Conservation (phyloP, 1,140 invertebrate species). For the Cephus cinctus region DNA sequence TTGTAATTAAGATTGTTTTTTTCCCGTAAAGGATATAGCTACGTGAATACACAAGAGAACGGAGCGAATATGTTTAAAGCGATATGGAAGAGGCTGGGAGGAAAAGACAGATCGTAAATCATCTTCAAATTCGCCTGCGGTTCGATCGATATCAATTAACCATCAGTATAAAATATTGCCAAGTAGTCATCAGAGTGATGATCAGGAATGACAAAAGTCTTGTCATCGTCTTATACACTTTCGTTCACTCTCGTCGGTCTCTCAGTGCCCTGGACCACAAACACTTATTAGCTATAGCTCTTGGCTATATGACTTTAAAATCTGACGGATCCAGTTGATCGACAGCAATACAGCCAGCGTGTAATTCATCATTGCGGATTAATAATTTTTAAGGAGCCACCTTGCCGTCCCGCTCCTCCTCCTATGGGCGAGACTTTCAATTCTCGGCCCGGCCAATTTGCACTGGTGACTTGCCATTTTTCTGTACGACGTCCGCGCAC, state of each 20-base stretch:
- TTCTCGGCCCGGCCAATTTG: slow-evolving; percentile 38
- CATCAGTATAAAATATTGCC: too few species aligned
- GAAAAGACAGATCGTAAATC: neutral
- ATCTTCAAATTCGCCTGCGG: neutral
- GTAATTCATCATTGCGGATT: slow-evolving; percentile 25
- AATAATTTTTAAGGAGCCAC: slow-evolving; percentile 38
- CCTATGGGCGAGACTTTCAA: neutral
- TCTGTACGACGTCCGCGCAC: neutral
- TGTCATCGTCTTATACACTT: too few species aligned
- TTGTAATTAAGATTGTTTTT: too few species aligned
- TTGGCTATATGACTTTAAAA: neutral
- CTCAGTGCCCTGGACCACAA: neutral
- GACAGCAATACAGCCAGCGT: slow-evolving; percentile 8
- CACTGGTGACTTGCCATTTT: slow-evolving; percentile 38
- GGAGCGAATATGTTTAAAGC: too few species aligned
- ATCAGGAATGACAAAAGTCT: too few species aligned
- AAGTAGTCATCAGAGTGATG: too few species aligned
- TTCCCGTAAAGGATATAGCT: too few species aligned
- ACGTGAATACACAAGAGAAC: too few species aligned
- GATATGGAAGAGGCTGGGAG: neutral
- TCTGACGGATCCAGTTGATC: slow-evolving; percentile 8
- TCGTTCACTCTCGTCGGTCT: too few species aligned
- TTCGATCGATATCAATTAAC: neutral
- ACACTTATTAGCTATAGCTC: neutral
- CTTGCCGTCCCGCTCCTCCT: slow-evolving; percentile 16